These are phyloP conservation scores for Diaperis boleti DNA, from an alignment of 2,888 invertebrate species.

Conservation along the genomic window DNA sequence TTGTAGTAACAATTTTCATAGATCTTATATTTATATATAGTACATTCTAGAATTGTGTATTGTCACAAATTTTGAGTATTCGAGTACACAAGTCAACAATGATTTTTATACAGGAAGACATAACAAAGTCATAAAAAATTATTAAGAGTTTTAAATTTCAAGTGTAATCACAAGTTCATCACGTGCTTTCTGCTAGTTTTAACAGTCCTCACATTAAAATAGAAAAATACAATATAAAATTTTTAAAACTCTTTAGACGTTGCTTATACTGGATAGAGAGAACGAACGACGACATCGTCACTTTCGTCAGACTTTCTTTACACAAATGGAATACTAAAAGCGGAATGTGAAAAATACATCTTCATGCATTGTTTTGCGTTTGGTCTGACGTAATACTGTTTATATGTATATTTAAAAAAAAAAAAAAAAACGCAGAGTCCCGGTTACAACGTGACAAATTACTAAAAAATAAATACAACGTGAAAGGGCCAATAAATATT, in stretches of 20 bases:
- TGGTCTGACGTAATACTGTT: too few relatives aligned
- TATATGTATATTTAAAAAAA: too few relatives aligned
- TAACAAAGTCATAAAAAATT: conserved; percentile 31
- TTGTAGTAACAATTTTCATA: conserved; percentile 19
- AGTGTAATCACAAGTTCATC: conserved; percentile 20
- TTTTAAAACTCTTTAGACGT: neutral
- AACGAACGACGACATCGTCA: neutral
- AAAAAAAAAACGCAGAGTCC: too few relatives aligned
- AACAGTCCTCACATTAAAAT: neutral
- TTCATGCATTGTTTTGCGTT: too few relatives aligned
- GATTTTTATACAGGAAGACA: conserved; percentile 23
- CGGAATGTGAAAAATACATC: too few relatives aligned
- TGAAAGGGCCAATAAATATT: too few relatives aligned
- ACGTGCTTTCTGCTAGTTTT: neutral
- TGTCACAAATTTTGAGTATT: conserved; percentile 65
- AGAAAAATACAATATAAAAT: neutral
- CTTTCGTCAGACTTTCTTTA: too few relatives aligned
- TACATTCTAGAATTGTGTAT: conserved; percentile 59
- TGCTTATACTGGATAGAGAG: neutral
- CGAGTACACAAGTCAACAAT: conserved; percentile 18
- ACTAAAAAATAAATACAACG: too few relatives aligned
- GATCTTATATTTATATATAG: conserved; percentile 12
- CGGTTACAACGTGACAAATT: too few relatives aligned
- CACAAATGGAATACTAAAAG: too few relatives aligned
- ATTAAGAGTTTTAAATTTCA: conserved; percentile 4